Conservation (phyloP, 2,888 invertebrate genomes). For the Anoncus sp. region DNA sequence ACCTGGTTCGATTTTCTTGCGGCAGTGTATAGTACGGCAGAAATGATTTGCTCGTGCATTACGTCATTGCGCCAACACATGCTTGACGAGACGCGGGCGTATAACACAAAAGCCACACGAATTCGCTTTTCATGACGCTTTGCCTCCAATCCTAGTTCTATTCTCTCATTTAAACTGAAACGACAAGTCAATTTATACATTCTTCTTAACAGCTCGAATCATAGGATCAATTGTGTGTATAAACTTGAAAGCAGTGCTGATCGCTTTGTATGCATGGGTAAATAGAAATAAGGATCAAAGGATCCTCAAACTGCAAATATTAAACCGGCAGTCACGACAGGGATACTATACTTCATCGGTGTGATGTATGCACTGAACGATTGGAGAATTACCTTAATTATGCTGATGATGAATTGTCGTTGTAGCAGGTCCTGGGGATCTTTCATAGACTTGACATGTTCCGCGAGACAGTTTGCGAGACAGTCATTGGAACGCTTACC, state of each 20-base stretch:
- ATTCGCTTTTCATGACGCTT: constrained; percentile 28
- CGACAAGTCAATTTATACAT: constrained; percentile 26
- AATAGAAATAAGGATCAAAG: constrained; percentile 1
- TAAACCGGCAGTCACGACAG: too few species aligned
- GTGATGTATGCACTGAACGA: background rate
- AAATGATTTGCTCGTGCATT: constrained; percentile 49
- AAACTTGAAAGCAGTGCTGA: constrained; percentile 20
- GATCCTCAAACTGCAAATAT: too few species aligned
- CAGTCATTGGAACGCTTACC: too few species aligned
- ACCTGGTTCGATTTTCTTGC: constrained; percentile 61
- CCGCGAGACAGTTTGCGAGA: too few species aligned
- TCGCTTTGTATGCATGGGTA: constrained; percentile 30
- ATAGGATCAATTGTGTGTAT: constrained; percentile 14
- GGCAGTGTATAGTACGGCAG: constrained; percentile 31
- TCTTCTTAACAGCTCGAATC: constrained; percentile 10
- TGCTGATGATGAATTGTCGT: background rate
- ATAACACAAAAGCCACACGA: constrained; percentile 18
- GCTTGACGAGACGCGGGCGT: background rate
- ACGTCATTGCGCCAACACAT: constrained; percentile 32
- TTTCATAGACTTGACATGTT: background rate
- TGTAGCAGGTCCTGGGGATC: background rate
- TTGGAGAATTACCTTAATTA: constrained; percentile 4
- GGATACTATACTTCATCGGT: background rate
- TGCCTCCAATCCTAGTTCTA: constrained; percentile 10
- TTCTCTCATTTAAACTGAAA: constrained; percentile 37